phyloP scores from a whole-genome alignment of 2,113 vertebrate species.

The Hiodon tergisus region DNA sequence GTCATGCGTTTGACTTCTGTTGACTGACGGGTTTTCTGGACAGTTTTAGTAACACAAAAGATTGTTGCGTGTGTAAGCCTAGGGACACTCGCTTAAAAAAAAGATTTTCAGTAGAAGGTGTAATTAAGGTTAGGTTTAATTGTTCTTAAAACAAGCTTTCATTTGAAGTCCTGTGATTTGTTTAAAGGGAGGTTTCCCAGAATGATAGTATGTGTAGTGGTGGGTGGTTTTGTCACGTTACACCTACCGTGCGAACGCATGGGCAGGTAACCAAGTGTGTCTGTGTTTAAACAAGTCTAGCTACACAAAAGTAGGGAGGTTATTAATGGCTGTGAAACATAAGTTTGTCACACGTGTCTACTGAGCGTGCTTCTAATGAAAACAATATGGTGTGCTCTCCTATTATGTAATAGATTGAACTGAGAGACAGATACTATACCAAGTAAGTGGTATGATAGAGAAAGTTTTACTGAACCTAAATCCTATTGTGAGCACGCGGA shows the following conservation, averaged over 20 bases:
- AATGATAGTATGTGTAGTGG: background rate
- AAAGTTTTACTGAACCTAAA: no score
- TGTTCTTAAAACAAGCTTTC: conserved; percentile 8
- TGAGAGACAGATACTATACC: no score
- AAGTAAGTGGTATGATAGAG: no score
- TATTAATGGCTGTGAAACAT: background rate
- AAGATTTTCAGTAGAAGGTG: conserved; percentile 1
- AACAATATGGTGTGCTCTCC: no score
- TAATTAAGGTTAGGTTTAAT: background rate
- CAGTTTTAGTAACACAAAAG: background rate
- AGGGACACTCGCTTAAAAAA: background rate
- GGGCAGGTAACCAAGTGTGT: conserved; percentile 38
- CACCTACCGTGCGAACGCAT: conserved; percentile 26
- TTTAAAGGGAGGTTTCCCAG: conserved; percentile 12
- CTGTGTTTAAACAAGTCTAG: conserved; percentile 44
- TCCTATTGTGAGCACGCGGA: no score
- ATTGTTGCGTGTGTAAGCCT: background rate
- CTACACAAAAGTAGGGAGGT: background rate
- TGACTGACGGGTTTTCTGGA: background rate
- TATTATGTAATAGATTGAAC: no score
- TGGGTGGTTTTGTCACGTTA: conserved; percentile 19
- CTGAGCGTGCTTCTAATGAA: background rate
- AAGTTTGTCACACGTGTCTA: conserved; percentile 2
- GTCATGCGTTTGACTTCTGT: background rate
- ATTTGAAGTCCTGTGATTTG: conserved; percentile 6